A percentile compares a stretch with the other conserved stretches of the same genome.
Evolutionary conservation across 2,888 invertebrate genomes (phyloP).

Genomic region (Tenthredo amoena): DNA sequence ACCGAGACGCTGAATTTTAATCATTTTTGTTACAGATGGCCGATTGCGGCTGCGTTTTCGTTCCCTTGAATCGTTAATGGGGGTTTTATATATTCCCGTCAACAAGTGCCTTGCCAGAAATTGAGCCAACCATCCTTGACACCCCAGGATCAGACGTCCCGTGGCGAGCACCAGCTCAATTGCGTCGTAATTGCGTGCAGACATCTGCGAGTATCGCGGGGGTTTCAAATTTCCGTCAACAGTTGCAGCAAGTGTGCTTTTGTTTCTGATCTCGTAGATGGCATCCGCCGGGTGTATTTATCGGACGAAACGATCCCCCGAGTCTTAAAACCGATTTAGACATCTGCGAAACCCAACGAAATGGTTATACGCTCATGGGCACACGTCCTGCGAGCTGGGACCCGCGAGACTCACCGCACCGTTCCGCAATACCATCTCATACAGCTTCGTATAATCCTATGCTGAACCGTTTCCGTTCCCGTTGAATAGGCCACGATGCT

Average conservation of each 20-base stretch:
- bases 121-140: conserved; percentile 5
- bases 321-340: conserved; percentile 42
- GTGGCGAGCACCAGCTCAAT: conserved; percentile 25
- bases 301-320: conserved; percentile 8
- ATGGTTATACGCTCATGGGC: not conserved
- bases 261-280: conserved; percentile 15
- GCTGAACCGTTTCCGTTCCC: not conserved
- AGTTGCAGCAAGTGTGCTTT: conserved; percentile 41
- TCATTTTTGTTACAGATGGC: conserved; percentile 9
- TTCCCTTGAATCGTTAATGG: not conserved
- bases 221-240: conserved; percentile 1
- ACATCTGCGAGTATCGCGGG: conserved; percentile 38
- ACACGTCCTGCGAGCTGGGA: not conserved
- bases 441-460: not conserved
- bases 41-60: not conserved
- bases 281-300: conserved; percentile 31
- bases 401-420: not conserved
- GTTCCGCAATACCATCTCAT: not conserved
- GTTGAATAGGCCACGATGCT: not conserved
- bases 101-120: conserved; percentile 38
- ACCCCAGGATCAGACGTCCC: conserved; percentile 25
- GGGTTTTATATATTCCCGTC: conserved; percentile 13
- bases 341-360: conserved; percentile 19
- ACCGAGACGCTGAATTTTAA: not conserved
- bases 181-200: conserved; percentile 41